Base-by-base conservation (phyloP, 2,888 invertebrate genomes). In the Cantharis rustica region DNA sequence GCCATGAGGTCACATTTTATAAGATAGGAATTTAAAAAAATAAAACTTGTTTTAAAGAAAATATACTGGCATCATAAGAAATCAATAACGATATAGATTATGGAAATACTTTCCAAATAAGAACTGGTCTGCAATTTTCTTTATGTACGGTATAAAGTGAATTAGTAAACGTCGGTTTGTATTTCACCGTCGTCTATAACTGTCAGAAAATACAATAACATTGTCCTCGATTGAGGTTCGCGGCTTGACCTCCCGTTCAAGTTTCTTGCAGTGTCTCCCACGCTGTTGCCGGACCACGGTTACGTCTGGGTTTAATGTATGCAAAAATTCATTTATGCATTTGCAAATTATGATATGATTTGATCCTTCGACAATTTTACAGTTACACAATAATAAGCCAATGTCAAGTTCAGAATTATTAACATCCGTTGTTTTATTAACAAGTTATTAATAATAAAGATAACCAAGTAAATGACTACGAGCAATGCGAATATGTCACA, bases 351-450 rank as follows among this genome's bases (percentile, higher is more conserved):
- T 80, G 79, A 82, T 80, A 81, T 85, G 83, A 47, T 80, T 80
- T 82, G 80, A 79, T 81, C 82, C 83, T 84, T 85, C 83, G 85
- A 85, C 84, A 84, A 81, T 79, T 84, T 84, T 86, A 86, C 86
- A 85, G 86, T 86, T 86, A 87, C 80, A 20, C 27, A 20, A 69
- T 61, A 75, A 71, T 63, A 71, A 70, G 73, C 16, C 23, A 26
- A 26, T 73, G 76, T 66, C 72, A 73, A 47, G 72, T 74, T 77
- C 74, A 71, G 64, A 66, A 76, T 17, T 73, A 71, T 77, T 74
- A 74, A 74, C 74, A 69, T 72, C 15, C 69, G 62, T 68, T 75
- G 68, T 63, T 75, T 73, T 69, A 72, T 61, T 75, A 72, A 75
- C 76, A 69, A 76, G 75, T 76, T 16, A 20, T 66, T 66, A 20